Base-by-base conservation (phyloP, 2,888 invertebrate genomes). In the Lagria hirta region DNA sequence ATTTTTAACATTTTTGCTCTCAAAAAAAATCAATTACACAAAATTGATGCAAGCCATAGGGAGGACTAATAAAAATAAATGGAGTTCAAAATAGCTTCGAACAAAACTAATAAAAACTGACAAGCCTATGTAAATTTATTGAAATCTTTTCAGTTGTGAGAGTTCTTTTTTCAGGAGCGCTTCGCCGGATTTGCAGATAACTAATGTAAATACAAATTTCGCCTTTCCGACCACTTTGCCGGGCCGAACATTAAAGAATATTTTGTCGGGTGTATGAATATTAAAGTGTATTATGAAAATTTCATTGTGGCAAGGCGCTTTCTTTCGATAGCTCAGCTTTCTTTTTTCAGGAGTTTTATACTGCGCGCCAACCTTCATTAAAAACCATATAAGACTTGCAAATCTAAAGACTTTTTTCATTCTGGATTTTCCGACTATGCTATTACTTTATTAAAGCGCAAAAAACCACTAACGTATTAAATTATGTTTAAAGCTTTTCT, bases 131-230 rank as follows among this genome's bases (percentile, higher is more conserved):
- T 63, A 64, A 64, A 64, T 64, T 61, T 62, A 62, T 62, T 62
- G 61, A 63, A 63, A 63, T 62, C 61, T 59, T 58, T n/a, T 53
- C 54, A 43, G 49, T 48, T 36, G 36, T n/a, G 43, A 28, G 42
- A 46, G 47, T 51, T n/a, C n/a, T n/a, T 52, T 57, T 57, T 56
- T 52, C 48, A 49, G n/a, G n/a, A n/a, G 41, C 51, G 42, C 43
- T 40, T 49, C 34, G 41, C 43, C 48, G 60, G 60, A 59, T 61
- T 61, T 60, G 49, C 54, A 59, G 57, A 62, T 62, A 64, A 62
- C 59, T 61, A 62, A 64, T 63, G 64, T 64, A 64, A 64, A 64
- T 63, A 62, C 54, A 62, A 60, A 62, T 63, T 63, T 58, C 52
- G 59, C 52, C 57, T 60, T 60, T 55, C 49, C 50, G 54, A 54